phyloP scores from a whole-genome alignment of 1,140 invertebrate genomes.

The Drosophila triauraria region DNA sequence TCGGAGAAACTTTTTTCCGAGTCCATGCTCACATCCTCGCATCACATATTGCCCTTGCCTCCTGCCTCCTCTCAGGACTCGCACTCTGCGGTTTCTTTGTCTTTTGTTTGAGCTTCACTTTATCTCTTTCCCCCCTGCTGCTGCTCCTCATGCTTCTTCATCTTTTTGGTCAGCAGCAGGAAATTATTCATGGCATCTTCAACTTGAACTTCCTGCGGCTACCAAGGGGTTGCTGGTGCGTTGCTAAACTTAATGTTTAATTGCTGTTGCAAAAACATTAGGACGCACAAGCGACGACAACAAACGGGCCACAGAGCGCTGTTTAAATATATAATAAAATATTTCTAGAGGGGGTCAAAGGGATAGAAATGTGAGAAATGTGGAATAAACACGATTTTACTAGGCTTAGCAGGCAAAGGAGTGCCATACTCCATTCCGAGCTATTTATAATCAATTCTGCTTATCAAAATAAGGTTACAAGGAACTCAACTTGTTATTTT shows the following conservation, averaged over 20 bases:
- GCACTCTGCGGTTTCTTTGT: constrained; percentile 55
- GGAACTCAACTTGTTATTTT: too few species aligned
- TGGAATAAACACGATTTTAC: not conserved
- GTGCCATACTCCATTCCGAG: too few species aligned
- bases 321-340: constrained; percentile 5
- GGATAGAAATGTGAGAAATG: not conserved
- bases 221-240: constrained; percentile 13
- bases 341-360: not conserved
- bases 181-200: constrained; percentile 59
- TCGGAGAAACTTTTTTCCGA: constrained; percentile 53
- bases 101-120: constrained; percentile 28
- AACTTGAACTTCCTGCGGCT: constrained; percentile 49
- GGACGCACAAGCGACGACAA: constrained; percentile 7
- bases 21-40: constrained; percentile 32
- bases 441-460: too few species aligned
- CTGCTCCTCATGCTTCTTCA: not conserved
- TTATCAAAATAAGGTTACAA: too few species aligned
- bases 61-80: not conserved
- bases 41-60: constrained; percentile 16
- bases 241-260: constrained; percentile 43
- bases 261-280: constrained; percentile 44
- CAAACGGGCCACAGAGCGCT: constrained; percentile 5
- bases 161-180: constrained; percentile 34
- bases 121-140: constrained; percentile 18
- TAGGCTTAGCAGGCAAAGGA: too few species aligned